Conservation (phyloP, 2,797 vertebrate genomes). For the Tapirus indicus region DNA sequence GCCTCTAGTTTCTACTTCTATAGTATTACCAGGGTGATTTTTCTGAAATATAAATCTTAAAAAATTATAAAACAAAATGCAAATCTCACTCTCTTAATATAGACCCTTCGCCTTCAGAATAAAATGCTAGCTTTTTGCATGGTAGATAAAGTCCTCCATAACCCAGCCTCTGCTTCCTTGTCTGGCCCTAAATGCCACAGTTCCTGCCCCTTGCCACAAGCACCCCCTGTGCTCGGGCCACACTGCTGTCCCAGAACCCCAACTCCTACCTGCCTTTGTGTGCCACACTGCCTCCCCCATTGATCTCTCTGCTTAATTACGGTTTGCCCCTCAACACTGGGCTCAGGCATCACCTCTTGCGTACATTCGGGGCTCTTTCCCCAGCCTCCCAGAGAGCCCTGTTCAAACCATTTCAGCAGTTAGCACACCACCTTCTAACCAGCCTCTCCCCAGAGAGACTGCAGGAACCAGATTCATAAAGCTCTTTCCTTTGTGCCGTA, state of each 20-base stretch:
- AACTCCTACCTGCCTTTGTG: neutral
- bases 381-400: neutral
- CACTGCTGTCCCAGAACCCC: neutral
- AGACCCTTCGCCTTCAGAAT: neutral
- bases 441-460: neutral
- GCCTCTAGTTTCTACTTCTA: neutral
- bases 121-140: neutral
- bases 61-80: slow-evolving; percentile 22
- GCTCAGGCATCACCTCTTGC: neutral
- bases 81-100: slow-evolving; percentile 50
- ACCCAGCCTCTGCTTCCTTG: neutral
- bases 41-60: slow-evolving; percentile 51
- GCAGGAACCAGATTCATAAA: neutral
- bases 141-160: neutral
- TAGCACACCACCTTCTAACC: neutral
- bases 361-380: neutral
- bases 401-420: neutral
- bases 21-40: slow-evolving; percentile 12
- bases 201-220: rapidly evolving
- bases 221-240: neutral
- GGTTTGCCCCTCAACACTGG: neutral
- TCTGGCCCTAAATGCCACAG: neutral
- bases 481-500: neutral
- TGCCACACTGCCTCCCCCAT: neutral
- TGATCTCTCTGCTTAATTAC: neutral